phyloP scores from a whole-genome alignment of 2,888 invertebrate genomes.

The Augiades crinisus region DNA sequence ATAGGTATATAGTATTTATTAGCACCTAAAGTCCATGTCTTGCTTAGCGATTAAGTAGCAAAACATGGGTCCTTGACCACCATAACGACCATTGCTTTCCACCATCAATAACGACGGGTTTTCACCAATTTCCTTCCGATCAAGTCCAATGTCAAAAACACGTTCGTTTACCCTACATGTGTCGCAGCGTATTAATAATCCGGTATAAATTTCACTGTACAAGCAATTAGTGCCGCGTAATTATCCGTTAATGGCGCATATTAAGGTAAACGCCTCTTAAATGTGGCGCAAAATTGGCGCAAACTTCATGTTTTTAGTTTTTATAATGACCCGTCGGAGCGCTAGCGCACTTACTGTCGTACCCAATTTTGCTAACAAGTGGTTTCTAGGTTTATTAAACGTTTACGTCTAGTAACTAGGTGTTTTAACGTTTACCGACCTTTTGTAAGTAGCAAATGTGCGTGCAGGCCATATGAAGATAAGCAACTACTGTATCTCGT shows the following conservation, averaged over 20 bases:
- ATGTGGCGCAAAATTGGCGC: slow-evolving; percentile 22
- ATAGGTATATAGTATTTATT: too few relatives aligned
- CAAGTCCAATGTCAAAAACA: slow-evolving; percentile 1
- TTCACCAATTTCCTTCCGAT: slow-evolving; percentile 8
- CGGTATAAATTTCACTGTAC: slow-evolving; percentile 22
- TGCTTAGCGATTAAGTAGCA: too few relatives aligned
- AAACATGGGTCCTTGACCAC: too few relatives aligned
- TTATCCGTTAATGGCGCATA: slow-evolving; percentile 23
- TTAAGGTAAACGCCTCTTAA: slow-evolving; percentile 25
- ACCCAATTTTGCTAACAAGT: background rate
- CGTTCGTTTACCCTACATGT: slow-evolving; percentile 16
- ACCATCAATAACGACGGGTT: slow-evolving; percentile 17
- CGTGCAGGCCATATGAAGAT: too few relatives aligned
- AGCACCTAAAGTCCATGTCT: too few relatives aligned
- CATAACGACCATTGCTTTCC: slow-evolving; percentile 9
- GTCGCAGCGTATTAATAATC: slow-evolving; percentile 15
- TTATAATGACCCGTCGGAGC: slow-evolving; percentile 5
- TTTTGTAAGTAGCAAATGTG: too few relatives aligned
- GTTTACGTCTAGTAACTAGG: too few relatives aligned
- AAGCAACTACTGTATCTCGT: too few relatives aligned
- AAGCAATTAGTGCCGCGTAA: slow-evolving; percentile 22
- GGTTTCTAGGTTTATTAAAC: background rate
- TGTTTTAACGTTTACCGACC: too few relatives aligned
- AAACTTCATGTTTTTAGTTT: slow-evolving; percentile 20
- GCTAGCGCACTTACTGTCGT: background rate